Percentiles rank a stretch among this genome's conserved stretches.
Evolutionary conservation across 2,113 vertebrate genomes (phyloP).

Genomic region (Protobothrops mucrosquamatus): DNA sequence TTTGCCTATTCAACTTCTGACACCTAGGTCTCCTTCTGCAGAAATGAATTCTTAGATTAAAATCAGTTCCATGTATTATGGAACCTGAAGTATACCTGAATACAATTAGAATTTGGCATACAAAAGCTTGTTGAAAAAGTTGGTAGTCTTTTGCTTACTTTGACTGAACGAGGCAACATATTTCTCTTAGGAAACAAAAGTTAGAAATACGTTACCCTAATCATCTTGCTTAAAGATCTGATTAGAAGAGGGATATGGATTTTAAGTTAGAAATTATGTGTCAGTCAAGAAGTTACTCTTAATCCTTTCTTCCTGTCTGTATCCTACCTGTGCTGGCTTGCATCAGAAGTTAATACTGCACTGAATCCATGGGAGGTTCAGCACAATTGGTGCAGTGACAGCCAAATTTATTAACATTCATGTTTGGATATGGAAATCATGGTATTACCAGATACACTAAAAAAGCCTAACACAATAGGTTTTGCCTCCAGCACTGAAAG

Average conservation of each 20-base stretch:
- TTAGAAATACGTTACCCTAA: not conserved
- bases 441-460: conserved; percentile 37
- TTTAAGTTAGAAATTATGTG: conserved; percentile 24
- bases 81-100: not conserved
- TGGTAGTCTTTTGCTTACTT: conserved; percentile 9
- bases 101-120: conserved; percentile 1
- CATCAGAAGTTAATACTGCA: conserved; percentile 42
- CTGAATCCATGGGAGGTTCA: conserved; percentile 55
- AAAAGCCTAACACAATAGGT: conserved; percentile 28
- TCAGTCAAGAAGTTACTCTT: conserved; percentile 41
- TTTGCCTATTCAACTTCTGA: not conserved
- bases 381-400: conserved; percentile 50
- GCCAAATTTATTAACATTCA: conserved; percentile 47
- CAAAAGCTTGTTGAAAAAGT: not conserved
- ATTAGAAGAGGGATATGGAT: conserved; percentile 30
- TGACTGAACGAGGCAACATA: not conserved
- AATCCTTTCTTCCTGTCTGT: conserved; percentile 50
- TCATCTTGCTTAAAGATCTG: not conserved
- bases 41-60: not conserved
- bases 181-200: not conserved
- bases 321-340: conserved; percentile 60
- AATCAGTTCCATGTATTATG: not conserved
- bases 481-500: conserved; percentile 39
- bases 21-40: not conserved
- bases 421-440: conserved; percentile 36